Evolutionary conservation across 2,113 vertebrate genomes (phyloP), one percentile per base, ranked within the genome.

Genomic region (Psilopogon haemacephalus): DNA sequence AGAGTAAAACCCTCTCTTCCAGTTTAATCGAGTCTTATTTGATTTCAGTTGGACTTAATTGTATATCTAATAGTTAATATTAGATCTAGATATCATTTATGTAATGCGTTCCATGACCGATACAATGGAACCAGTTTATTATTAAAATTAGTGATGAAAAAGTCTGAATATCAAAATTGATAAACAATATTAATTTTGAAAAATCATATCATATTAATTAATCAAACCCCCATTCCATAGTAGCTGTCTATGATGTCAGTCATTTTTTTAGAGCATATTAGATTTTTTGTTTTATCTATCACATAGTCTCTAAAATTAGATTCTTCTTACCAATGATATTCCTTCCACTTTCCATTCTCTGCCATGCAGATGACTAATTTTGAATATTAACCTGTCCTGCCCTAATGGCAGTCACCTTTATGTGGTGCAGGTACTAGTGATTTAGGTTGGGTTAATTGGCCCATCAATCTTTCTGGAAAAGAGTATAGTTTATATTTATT

Each of bases 401-500:
- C 30, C 69, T 69, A 30, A 19, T 52, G 15, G 42, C 15, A 38
- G 32, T 68, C 4, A 21, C 8, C 12, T 32, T 6, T 32, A 17
- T 59, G 23, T 30, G 6, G 1, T 35, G 8, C 15, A 5, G 2
- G 10, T 63, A 11, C 0, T 58, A 18, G 6, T 73, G 6, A 2
- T 38, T 60, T 44, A 52, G 15, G 27, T 30, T 69, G 20, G 11
- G n/a, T 32, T 83, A 35, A 38, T 24, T 65, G 12, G 16, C 12
- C 19, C 32, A 58, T 50, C 26, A 79, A 9, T 7, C 2, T 44
- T 80, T 67, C 14, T 67, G 21, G 54, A 37, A 37, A 84, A 65
- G 26, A 58, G 2, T 3, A 42, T 30, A 20, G 5, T 32, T 37
- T 37, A 27, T 62, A 55, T 50, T 83, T 76, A 63, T 26, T 72